phyloP scores from a whole-genome alignment of 2,888 invertebrate species.

The Drosophila prolongata region DNA sequence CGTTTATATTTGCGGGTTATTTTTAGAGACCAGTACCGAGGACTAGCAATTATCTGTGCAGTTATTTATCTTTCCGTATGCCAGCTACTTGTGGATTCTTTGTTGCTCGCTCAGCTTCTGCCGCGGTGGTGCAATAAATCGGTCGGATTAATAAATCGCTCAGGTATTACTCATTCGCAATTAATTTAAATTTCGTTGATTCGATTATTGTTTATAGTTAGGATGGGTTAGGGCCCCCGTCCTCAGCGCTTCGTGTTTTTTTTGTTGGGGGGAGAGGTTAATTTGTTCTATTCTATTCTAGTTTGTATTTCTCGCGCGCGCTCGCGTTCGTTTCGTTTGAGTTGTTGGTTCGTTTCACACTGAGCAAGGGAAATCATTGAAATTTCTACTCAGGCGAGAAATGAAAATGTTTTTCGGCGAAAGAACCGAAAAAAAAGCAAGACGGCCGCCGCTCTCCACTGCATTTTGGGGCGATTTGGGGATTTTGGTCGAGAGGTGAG shows the following conservation, averaged over 20 bases:
- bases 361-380: slow-evolving; percentile 72
- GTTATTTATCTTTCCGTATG: slow-evolving; percentile 54
- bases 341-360: slow-evolving; percentile 83
- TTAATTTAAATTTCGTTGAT: slow-evolving; percentile 46
- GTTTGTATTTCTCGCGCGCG: slow-evolving; percentile 54
- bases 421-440: slow-evolving; percentile 52
- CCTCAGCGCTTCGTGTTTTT: background rate
- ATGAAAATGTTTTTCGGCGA: slow-evolving; percentile 46
- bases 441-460: slow-evolving; percentile 14
- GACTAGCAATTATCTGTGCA: slow-evolving; percentile 37
- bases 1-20: slow-evolving; percentile 17
- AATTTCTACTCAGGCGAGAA: slow-evolving; percentile 68
- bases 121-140: slow-evolving; percentile 4
- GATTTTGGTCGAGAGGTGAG: slow-evolving; percentile 9
- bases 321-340: slow-evolving; percentile 83
- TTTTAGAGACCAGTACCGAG: slow-evolving; percentile 43
- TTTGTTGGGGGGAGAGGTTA: slow-evolving; percentile 17
- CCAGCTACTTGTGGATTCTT: slow-evolving; percentile 75
- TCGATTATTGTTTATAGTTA: slow-evolving; percentile 44
- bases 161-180: slow-evolving; percentile 51
- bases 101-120: slow-evolving; percentile 11
- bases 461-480: slow-evolving; percentile 17
- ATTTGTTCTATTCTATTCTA: slow-evolving; percentile 35
- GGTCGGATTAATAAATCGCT: slow-evolving; percentile 39
- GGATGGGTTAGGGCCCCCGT: slow-evolving; percentile 25